Evolutionary conservation across 1,140 invertebrate species (phyloP), one percentile per base, ranked within the genome.

Genomic region (Cylas formicarius): DNA sequence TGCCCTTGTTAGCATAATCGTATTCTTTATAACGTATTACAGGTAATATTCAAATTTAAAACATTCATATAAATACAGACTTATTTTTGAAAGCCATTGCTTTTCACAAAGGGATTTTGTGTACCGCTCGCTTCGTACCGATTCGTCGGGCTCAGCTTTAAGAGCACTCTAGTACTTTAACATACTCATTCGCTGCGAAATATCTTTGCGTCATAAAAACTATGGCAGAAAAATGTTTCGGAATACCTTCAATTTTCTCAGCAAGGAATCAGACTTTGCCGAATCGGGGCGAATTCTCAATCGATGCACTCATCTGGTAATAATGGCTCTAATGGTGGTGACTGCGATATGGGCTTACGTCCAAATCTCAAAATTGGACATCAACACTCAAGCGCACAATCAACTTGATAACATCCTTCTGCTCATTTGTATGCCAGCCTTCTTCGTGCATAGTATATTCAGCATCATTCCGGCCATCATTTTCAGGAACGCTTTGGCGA

Each of bases 391-490:
- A 51, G 72, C 75, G 2, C 72, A 82, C 6, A 81, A 80, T 2
- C 62, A 76, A n/a, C 67, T 84, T 4, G 82, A 85, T 50, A 81
- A 84, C 55, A 69, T 83, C 5, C 62, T 84, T 0, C 67, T 84
- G 0, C 80, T 82, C 50, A 75, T 84, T 22, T 82, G 80, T 53
- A 66, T 84, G 10, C 82, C 82, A 0, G 80, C 80, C 16, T 84
- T 82, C 63, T 82, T 83, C 58, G 67, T 84, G 41, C 78, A 82
- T 45, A 74, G 74, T 0, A 72, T 78, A 20, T 73, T 84, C 41
- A 79, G 73, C 35, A 65, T 83, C 41, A 65, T 81, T 2, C 77
- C 81, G 2, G 74, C 77, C 3, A 65, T 80, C 19, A 66, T 66
- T 7, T 67, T 72, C 27, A 42, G 64, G 4, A 73, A 76, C 48